A percentile compares a stretch with the other conserved stretches of the same genome.
Conservation (phyloP, 2,888 invertebrate species). For the Chromoteleia sp. region DNA sequence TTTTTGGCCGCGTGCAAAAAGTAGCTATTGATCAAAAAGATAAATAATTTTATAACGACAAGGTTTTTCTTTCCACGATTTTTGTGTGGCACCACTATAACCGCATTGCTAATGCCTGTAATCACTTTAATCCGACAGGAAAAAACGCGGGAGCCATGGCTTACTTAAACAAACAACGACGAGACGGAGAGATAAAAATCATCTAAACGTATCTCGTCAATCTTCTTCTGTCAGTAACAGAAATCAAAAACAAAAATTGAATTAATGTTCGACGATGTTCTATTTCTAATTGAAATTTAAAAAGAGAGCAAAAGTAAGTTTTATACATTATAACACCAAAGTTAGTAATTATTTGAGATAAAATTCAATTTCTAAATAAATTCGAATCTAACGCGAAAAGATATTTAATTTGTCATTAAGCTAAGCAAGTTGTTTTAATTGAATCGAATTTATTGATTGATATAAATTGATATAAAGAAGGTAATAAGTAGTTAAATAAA, state of each 20-base stretch:
- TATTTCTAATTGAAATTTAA: neutral
- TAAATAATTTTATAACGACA: slow-evolving; percentile 51
- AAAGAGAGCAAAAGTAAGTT: too few relatives aligned
- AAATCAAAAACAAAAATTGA: slow-evolving; percentile 37
- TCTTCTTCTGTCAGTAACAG: slow-evolving; percentile 40
- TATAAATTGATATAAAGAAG: too few relatives aligned
- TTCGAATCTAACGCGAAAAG: too few relatives aligned
- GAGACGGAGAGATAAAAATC: slow-evolving; percentile 67
- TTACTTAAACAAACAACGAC: slow-evolving; percentile 78
- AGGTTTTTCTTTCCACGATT: slow-evolving; percentile 57
- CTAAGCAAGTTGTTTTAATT: too few relatives aligned
- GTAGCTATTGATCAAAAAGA: slow-evolving; percentile 43
- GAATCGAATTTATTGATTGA: too few relatives aligned
- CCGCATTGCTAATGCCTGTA: slow-evolving; percentile 75
- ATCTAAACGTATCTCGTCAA: slow-evolving; percentile 62
- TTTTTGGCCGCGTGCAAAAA: slow-evolving; percentile 29
- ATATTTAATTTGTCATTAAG: too few relatives aligned
- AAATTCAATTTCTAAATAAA: too few relatives aligned
- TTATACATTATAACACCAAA: too few relatives aligned
- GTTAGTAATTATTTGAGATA: too few relatives aligned
- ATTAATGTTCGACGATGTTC: slow-evolving; percentile 12
- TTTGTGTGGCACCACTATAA: slow-evolving; percentile 74
- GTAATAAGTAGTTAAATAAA: too few relatives aligned
- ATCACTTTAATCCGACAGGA: slow-evolving; percentile 68
- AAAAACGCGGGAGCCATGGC: slow-evolving; percentile 72